phyloP scores from a whole-genome alignment of 2,113 vertebrate species.

The Paedocypris sp. region DNA sequence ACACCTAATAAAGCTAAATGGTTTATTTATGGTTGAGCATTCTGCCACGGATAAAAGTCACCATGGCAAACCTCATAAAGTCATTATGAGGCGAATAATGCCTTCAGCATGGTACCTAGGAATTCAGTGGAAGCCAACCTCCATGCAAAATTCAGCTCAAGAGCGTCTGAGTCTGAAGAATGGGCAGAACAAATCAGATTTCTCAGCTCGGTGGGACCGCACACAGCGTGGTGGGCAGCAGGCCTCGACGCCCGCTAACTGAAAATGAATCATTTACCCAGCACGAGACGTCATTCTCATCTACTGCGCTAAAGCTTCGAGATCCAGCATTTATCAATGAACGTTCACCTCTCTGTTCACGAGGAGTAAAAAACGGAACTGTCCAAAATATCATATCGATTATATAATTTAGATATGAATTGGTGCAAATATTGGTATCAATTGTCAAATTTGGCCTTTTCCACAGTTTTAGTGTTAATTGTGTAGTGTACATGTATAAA shows the following conservation, averaged over 20 bases:
- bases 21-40: not conserved
- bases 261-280: not conserved
- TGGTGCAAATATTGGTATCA: too few relatives aligned
- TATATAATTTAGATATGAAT: too few relatives aligned
- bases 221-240: slow-evolving; percentile 1
- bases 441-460: too few relatives aligned
- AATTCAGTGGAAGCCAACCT: not conserved
- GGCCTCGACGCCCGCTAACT: not conserved
- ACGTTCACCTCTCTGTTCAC: too few relatives aligned
- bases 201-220: slow-evolving; percentile 2
- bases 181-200: slow-evolving; percentile 24
- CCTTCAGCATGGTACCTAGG: not conserved
- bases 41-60: not conserved
- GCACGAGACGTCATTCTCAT: slow-evolving; percentile 1
- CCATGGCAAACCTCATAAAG: not conserved
- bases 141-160: not conserved
- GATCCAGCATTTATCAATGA: too few relatives aligned
- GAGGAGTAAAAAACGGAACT: too few relatives aligned
- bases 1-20: not conserved
- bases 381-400: too few relatives aligned
- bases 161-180: slow-evolving; percentile 1
- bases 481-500: too few relatives aligned
- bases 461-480: too few relatives aligned
- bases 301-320: too few relatives aligned
- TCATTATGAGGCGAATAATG: not conserved